Percentiles rank a stretch among this genome's conserved stretches.
phyloP scores from a whole-genome alignment of 1,140 invertebrate genomes.

The Trachelipus rathkii region DNA sequence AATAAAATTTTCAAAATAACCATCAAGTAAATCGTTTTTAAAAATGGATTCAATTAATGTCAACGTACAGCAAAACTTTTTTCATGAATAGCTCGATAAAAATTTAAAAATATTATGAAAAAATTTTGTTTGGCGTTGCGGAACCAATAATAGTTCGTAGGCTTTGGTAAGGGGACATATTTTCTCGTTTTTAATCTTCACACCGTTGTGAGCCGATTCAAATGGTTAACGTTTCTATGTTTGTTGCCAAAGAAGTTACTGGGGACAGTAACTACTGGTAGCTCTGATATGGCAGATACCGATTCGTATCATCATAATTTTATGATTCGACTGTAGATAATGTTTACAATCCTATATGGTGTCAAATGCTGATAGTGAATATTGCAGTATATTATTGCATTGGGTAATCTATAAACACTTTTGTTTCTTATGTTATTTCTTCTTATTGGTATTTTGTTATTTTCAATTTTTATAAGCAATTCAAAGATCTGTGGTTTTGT shows the following conservation, averaged over 20 bases:
- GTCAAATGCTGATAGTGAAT: slow-evolving; percentile 37
- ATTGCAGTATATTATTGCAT: slow-evolving; percentile 20
- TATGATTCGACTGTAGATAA: slow-evolving; percentile 33
- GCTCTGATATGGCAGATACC: slow-evolving; percentile 25
- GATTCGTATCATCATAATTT: slow-evolving; percentile 16
- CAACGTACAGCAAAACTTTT: slow-evolving; percentile 21
- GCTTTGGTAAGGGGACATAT: slow-evolving; percentile 35
- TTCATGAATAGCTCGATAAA: slow-evolving; percentile 32
- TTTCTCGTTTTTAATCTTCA: slow-evolving; percentile 24
- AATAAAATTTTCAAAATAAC: slow-evolving; percentile 34
- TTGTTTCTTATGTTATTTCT: too few relatives aligned
- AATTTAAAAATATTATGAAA: slow-evolving; percentile 32
- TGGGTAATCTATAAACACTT: too few relatives aligned
- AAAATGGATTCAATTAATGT: slow-evolving; percentile 21
- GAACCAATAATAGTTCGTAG: slow-evolving; percentile 28
- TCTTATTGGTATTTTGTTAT: too few relatives aligned
- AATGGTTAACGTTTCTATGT: slow-evolving; percentile 22
- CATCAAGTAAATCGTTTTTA: slow-evolving; percentile 12
- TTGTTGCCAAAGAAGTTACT: slow-evolving; percentile 33
- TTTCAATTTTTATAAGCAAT: too few relatives aligned
- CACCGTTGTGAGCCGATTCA: background rate
- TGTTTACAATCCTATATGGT: slow-evolving; percentile 6
- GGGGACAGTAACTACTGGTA: slow-evolving; percentile 20
- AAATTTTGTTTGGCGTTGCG: slow-evolving; percentile 41
- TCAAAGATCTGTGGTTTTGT: too few relatives aligned